These are phyloP conservation scores for Pavo muticus DNA, from an alignment of 2,113 vertebrate genomes.

Conservation along the genomic window DNA sequence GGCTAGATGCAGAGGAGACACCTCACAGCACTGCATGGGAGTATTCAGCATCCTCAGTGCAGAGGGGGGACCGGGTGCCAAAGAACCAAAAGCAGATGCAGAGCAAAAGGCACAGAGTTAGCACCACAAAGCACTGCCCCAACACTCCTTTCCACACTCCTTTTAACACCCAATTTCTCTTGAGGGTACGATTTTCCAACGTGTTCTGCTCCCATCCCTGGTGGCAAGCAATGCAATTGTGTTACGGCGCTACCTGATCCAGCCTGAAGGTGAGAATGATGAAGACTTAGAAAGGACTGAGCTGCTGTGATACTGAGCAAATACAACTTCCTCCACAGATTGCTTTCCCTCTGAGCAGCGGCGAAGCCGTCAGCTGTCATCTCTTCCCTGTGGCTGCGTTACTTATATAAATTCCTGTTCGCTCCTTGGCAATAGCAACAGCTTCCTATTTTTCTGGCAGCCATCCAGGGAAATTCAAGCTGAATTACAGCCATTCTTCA, in stretches of 20 bases:
- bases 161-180: not conserved
- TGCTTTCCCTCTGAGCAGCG: not conserved
- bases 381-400: not conserved
- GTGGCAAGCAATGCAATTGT: not conserved
- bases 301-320: not conserved
- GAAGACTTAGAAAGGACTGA: not conserved
- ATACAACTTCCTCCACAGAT: not conserved
- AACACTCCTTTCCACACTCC: not conserved
- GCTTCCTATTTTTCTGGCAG: conserved; percentile 87
- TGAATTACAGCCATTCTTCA: conserved; percentile 89
- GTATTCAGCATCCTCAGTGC: not conserved
- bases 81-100: not conserved
- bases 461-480: conserved; percentile 82
- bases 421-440: conserved; percentile 84
- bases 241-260: accelerated
- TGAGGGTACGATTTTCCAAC: not conserved
- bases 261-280: not conserved
- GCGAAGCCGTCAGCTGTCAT: conserved; percentile 42
- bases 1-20: not conserved
- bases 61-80: not conserved
- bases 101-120: not conserved
- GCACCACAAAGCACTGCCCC: not conserved
- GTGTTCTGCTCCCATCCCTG: not conserved
- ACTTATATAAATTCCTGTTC: conserved; percentile 69
- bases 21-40: not conserved